phyloP scores from a whole-genome alignment of 1,140 invertebrate species.

The Tetragonula clypearis region DNA sequence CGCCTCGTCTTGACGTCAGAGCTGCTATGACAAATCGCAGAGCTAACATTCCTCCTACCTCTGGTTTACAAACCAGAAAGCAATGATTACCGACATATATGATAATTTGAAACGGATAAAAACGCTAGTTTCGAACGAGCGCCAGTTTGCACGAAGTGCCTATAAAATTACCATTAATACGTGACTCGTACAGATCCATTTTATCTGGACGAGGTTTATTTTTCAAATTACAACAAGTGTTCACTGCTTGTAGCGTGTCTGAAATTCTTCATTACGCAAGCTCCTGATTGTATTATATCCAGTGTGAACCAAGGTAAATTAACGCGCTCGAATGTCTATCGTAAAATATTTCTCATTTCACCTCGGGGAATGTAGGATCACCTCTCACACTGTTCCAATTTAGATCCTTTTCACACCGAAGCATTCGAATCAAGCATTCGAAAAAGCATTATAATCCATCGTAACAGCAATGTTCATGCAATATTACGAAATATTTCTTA shows the following conservation, averaged over 20 bases:
- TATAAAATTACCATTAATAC: neutral
- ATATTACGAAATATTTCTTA: neutral
- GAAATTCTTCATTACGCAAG: neutral
- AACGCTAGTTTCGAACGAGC: neutral
- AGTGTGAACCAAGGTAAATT: too few relatives aligned
- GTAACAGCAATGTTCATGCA: too few relatives aligned
- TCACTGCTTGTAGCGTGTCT: neutral
- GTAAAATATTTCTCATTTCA: too few relatives aligned
- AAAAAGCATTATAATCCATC: too few relatives aligned
- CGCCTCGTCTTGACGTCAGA: neutral
- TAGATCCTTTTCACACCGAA: too few relatives aligned
- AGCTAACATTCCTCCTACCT: neutral
- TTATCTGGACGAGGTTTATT: neutral
- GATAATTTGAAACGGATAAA: neutral
- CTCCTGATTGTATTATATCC: neutral
- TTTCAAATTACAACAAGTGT: neutral
- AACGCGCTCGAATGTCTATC: too few relatives aligned
- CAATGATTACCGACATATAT: too few relatives aligned
- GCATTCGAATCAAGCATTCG: too few relatives aligned
- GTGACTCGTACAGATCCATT: neutral
- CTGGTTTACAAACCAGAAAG: neutral
- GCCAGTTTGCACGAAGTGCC: neutral
- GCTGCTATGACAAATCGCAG: slow-evolving; percentile 50
- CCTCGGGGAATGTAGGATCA: too few relatives aligned
- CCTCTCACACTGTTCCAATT: too few relatives aligned